These are phyloP conservation scores for Macrotus californicus DNA, from an alignment of 2,113 vertebrate genomes.

Conservation along the genomic window DNA sequence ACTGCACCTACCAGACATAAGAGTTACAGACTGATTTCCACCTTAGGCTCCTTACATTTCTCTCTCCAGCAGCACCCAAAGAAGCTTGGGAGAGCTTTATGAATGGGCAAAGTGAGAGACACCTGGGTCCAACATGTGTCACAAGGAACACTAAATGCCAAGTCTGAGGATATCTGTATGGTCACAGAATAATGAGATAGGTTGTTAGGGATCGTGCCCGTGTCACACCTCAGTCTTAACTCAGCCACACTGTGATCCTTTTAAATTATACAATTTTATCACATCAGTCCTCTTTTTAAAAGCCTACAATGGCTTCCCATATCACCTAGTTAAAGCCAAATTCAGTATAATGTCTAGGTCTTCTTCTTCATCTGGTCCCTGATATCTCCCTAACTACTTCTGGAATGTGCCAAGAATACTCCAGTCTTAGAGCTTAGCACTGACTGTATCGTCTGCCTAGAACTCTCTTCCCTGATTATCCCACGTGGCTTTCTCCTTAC, in stretches of 20 bases:
- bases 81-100: neutral
- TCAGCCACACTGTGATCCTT: neutral
- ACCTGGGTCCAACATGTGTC: neutral
- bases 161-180: neutral
- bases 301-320: neutral
- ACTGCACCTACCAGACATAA: neutral
- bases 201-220: neutral
- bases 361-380: neutral
- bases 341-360: neutral
- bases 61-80: neutral
- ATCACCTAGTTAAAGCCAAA: neutral
- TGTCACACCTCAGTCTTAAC: neutral
- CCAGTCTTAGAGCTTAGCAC: neutral
- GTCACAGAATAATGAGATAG: neutral
- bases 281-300: neutral
- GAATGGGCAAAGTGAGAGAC: neutral
- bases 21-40: neutral
- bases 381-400: neutral
- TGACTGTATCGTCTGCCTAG: neutral
- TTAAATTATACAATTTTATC: too few relatives aligned
- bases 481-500: neutral
- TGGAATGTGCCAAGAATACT: rapidly evolving
- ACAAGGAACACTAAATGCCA: rapidly evolving
- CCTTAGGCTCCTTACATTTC: neutral
- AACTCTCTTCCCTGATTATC: neutral